These are phyloP conservation scores for Spodoptera litura DNA, from an alignment of 1,140 invertebrate genomes.

Conservation along the genomic window DNA sequence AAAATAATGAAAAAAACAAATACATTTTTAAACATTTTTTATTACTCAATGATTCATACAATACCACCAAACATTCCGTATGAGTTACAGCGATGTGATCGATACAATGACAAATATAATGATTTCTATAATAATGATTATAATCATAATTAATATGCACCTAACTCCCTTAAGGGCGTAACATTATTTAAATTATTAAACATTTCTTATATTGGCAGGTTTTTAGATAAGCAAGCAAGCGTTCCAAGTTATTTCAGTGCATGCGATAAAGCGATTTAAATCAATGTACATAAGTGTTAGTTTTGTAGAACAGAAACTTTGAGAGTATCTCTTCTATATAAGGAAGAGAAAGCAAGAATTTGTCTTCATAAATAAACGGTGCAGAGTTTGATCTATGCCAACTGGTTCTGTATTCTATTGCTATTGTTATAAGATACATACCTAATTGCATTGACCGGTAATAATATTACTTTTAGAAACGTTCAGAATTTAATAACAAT, in stretches of 20 bases:
- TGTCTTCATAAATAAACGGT: too few species aligned
- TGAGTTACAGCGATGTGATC: slow-evolving; percentile 76
- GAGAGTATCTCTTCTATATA: too few species aligned
- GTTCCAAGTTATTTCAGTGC: neutral
- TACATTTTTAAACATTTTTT: slow-evolving; percentile 68
- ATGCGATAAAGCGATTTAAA: neutral
- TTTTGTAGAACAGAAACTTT: too few species aligned
- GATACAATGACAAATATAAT: slow-evolving; percentile 70
- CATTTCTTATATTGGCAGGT: slow-evolving; percentile 25
- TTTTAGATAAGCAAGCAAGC: slow-evolving; percentile 8
- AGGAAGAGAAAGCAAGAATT: too few species aligned
- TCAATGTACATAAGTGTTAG: neutral
- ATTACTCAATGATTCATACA: slow-evolving; percentile 79
- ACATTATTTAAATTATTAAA: slow-evolving; percentile 85
- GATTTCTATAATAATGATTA: slow-evolving; percentile 35
- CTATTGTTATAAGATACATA: too few species aligned
- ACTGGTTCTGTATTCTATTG: too few species aligned
- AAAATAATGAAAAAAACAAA: slow-evolving; percentile 27
- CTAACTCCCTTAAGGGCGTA: slow-evolving; percentile 44
- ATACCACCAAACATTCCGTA: slow-evolving; percentile 80
- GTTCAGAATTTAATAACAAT: too few species aligned
- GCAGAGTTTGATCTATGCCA: too few species aligned
- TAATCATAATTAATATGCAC: slow-evolving; percentile 44
- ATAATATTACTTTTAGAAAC: too few species aligned
- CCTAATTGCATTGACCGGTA: too few species aligned